Evolutionary conservation across 2,797 vertebrate species (phyloP), one percentile per base, ranked within the genome.

Genomic region (Falco berigora): DNA sequence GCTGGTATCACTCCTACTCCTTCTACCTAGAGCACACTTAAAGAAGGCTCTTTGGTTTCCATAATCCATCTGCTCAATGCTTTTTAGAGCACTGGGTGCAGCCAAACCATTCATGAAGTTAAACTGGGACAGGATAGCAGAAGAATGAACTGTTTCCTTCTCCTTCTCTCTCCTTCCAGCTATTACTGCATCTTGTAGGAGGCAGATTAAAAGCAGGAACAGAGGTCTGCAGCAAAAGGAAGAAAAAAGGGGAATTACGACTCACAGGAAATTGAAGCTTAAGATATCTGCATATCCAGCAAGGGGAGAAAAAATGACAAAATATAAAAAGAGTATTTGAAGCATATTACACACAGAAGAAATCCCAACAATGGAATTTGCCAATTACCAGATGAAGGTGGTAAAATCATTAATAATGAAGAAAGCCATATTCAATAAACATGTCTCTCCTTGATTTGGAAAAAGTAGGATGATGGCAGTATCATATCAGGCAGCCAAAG

Each of bases 361-460:
- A 90, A 72, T 55, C 21, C 27, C 55, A 90, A 73, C 47, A 88
- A 59, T 28, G 20, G 44, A 96, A 66, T 88, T 68, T 86, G n/a
- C 19, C 12, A 8, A 44, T 69, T 88, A 69, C n/a, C 19, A 87
- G 47, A 79, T 8, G 36, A 90, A 96, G 36, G 74, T 1, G 1
- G 55, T 49, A 85, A 82, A 92, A 95, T 67, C 75, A 91, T 94
- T 86, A 95, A 94, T 92, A 90, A 92, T 95, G 56, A 88, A 92
- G 61, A 92, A 95, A 92, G 67, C 3, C 47, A 89, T 87, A 87
- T 71, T 94, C 92, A 92, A 42, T 82, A 93, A 94, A 93, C 53
- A 92, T 20, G 32, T 82, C 64, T 89, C 61, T 93, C 78, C 75
- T 86, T 20, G 8, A 32, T 79, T 74, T 85, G 56, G 81, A 93